Base-by-base conservation (phyloP, 2,113 vertebrate species). In the Elachura formosa region DNA sequence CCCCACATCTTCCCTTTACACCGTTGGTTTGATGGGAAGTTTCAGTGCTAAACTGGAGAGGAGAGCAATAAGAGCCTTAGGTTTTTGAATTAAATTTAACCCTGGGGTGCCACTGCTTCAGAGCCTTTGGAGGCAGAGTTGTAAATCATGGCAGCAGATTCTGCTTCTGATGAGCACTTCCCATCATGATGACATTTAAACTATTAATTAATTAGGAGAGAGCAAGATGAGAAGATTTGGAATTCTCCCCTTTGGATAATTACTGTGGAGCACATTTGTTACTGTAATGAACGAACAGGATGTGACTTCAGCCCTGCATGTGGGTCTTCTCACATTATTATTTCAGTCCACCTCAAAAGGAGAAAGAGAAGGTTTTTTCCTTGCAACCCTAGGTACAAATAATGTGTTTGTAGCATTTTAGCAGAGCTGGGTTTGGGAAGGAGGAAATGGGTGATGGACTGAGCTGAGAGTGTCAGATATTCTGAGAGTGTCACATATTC, bases 101-200 rank as follows among this genome's bases (percentile, higher is more conserved):
- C 97, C 97, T 93, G 94, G 98, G 98, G 97, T 98, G 98, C 96
- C 97, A 90, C 96, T 90, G 97, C 90, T 98, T 96, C 94, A 75
- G 90, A 95, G 97, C 72, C 55, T 78, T 94, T 63, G 94, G 96
- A 94, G 94, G 94, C 95, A 96, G 94, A 97, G 94, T 96, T 97
- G 96, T 98, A 98, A 98, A 98, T 98, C 97, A 98, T 95, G 80
- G 94, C 92, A 95, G 96, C 96, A 96, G 98, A 97, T 98, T 97
- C 97, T 88, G 96, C 97, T 96, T 96, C 97, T 98, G 98, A 98
- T 97, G 98, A 98, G 97, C 97, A 97, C 95, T 95, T 98, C 97
- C 97, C 97, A 97, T 97, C 98, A 98, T 96, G 97, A 98, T 98
- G 98, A 98, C 98, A 98, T 99, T 98, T 98, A 98, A 98, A 98